phyloP scores from a whole-genome alignment of 2,888 invertebrate species.

The Laothoe populi region DNA sequence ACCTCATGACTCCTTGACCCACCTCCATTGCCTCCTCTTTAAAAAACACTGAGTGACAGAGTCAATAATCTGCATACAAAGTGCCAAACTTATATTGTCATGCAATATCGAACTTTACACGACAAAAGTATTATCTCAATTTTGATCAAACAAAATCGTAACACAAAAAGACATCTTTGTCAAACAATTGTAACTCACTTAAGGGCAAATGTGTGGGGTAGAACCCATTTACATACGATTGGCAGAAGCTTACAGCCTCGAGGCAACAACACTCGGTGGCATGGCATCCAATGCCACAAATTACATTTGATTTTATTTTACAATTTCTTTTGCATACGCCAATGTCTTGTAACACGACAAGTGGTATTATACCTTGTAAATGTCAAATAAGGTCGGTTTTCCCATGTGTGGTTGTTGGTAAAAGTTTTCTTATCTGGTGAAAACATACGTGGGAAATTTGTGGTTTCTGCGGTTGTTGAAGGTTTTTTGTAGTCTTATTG shows the following conservation, averaged over 20 bases:
- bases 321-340: constrained; percentile 68
- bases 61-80: too few relatives aligned
- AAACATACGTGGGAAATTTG: constrained; percentile 47
- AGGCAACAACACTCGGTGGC: constrained; percentile 40
- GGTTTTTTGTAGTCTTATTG: not conserved
- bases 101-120: not conserved
- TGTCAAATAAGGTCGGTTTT: constrained; percentile 34
- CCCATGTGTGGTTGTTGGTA: not conserved
- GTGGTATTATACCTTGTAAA: constrained; percentile 1
- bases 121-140: not conserved
- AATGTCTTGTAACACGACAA: constrained; percentile 34
- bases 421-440: constrained; percentile 40
- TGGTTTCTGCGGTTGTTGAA: not conserved
- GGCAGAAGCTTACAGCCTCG: constrained; percentile 32
- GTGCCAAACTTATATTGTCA: not conserved
- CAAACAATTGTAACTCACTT: constrained; percentile 66
- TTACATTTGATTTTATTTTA: constrained; percentile 81
- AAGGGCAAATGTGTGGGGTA: constrained; percentile 50
- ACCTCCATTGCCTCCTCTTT: too few relatives aligned
- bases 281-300: constrained; percentile 69
- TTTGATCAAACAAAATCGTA: constrained; percentile 17
- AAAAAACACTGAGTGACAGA: too few relatives aligned
- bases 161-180: constrained; percentile 43
- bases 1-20: too few relatives aligned
- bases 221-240: constrained; percentile 55